Evolutionary conservation across 2,888 invertebrate genomes (phyloP).

Genomic region (Entomobrya multifasciata): DNA sequence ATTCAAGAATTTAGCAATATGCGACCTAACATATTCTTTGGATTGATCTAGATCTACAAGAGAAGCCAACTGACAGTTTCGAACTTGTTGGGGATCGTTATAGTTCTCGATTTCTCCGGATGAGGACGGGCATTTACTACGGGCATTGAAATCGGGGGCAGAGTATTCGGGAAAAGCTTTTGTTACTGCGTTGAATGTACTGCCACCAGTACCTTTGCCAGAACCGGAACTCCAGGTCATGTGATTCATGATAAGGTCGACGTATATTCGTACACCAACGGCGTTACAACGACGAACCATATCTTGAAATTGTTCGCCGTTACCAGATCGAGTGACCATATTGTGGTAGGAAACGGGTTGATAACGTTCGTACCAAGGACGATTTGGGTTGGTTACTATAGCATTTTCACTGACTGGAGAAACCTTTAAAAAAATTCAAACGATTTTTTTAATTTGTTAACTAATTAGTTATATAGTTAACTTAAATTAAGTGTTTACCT

Average conservation of each 20-base stretch:
- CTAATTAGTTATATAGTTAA: no score
- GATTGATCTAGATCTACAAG: conserved; percentile 90
- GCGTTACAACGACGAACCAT: conserved; percentile 89
- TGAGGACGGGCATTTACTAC: conserved; percentile 75
- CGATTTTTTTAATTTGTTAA: no score
- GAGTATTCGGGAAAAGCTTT: conserved; percentile 80
- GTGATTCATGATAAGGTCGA: conserved; percentile 91
- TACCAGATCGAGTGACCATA: conserved; percentile 82
- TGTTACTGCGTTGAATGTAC: conserved; percentile 76
- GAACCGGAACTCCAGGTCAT: conserved; percentile 87
- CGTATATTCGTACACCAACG: conserved; percentile 91
- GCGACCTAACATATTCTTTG: conserved; percentile 85
- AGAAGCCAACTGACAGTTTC: conserved; percentile 87
- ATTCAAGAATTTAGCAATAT: conserved; percentile 86
- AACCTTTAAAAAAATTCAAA: no score
- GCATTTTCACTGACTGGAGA: conserved; percentile 90
- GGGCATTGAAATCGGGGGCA: conserved; percentile 81
- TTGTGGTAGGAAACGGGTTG: conserved; percentile 83
- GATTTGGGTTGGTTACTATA: conserved; percentile 81
- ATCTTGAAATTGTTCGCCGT: conserved; percentile 81
- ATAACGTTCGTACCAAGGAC: conserved; percentile 90
- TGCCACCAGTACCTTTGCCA: conserved; percentile 81
- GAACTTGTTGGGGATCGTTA: conserved; percentile 82
- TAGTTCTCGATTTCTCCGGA: conserved; percentile 81
- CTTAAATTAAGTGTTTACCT: no score